These are phyloP conservation scores for Sebastes hubbsi DNA, from an alignment of 2,797 vertebrate genomes.

Conservation along the genomic window DNA sequence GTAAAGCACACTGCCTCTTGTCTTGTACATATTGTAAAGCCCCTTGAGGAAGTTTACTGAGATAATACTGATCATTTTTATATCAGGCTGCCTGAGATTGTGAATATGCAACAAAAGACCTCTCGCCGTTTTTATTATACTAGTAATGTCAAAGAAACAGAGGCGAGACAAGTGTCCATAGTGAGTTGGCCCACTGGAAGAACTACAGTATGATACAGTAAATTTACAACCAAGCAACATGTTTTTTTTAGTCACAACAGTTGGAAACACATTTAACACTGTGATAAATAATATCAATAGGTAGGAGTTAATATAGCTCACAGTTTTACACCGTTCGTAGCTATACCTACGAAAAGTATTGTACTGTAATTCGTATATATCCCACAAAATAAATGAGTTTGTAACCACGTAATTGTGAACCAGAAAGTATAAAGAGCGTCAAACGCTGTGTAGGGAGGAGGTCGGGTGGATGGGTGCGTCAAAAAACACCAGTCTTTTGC, in stretches of 20 bases:
- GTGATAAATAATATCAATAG: background rate
- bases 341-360: no score
- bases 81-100: background rate
- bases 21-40: background rate
- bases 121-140: background rate
- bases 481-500: no score
- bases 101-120: background rate
- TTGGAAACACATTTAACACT: background rate
- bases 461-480: no score
- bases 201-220: background rate
- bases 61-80: background rate
- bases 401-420: no score
- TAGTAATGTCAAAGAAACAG: background rate
- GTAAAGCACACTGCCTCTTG: background rate
- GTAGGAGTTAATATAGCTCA: background rate
- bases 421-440: no score
- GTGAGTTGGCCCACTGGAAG: background rate
- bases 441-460: no score
- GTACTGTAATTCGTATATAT: no score
- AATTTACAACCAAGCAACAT: background rate
- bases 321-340: background rate
- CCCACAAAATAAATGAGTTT: no score
- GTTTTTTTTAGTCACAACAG: background rate
- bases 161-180: background rate
- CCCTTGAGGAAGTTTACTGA: background rate